A percentile compares a stretch with the other conserved stretches of the same genome.
These are phyloP conservation scores for Vidua chalybeata DNA, from an alignment of 2,113 vertebrate species.

Conservation along the genomic window DNA sequence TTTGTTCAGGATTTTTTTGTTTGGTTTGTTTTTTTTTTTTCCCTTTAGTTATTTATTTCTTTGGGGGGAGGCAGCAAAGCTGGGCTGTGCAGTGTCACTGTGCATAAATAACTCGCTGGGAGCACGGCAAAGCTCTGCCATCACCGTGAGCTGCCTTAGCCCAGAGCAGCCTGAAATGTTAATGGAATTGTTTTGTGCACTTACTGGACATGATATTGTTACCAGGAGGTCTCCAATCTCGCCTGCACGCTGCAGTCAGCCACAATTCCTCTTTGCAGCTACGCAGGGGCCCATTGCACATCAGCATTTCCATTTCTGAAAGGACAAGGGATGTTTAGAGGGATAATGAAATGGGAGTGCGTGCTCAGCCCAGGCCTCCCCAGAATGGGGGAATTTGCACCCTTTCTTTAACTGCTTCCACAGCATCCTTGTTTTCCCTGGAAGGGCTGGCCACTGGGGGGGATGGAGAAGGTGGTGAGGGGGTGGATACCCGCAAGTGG, in stretches of 20 bases:
- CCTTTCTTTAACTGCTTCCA: not conserved
- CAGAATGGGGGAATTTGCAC: not conserved
- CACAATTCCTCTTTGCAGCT: not conserved
- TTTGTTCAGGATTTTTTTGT: not conserved
- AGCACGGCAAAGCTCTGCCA: not conserved
- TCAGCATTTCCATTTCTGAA: not conserved
- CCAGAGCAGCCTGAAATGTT: constrained; percentile 15
- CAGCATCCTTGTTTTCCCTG: not conserved
- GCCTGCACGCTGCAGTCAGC: not conserved
- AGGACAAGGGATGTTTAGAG: not conserved
- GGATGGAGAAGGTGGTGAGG: not conserved
- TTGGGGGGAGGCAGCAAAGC: not conserved
- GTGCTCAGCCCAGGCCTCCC: not conserved
- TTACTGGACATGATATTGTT: not conserved
- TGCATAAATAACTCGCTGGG: not conserved
- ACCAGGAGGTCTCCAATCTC: not conserved
- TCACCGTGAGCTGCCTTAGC: not conserved
- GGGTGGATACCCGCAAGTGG: not conserved
- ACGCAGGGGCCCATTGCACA: not conserved
- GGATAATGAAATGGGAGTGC: not conserved
- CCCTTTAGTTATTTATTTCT: not conserved
- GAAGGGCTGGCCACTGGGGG: not conserved
- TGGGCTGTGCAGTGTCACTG: not conserved
- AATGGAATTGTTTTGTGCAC: constrained; percentile 17
- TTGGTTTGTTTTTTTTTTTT: not conserved